phyloP scores from a whole-genome alignment of 2,113 vertebrate species.

The Lepidothrix coronata region DNA sequence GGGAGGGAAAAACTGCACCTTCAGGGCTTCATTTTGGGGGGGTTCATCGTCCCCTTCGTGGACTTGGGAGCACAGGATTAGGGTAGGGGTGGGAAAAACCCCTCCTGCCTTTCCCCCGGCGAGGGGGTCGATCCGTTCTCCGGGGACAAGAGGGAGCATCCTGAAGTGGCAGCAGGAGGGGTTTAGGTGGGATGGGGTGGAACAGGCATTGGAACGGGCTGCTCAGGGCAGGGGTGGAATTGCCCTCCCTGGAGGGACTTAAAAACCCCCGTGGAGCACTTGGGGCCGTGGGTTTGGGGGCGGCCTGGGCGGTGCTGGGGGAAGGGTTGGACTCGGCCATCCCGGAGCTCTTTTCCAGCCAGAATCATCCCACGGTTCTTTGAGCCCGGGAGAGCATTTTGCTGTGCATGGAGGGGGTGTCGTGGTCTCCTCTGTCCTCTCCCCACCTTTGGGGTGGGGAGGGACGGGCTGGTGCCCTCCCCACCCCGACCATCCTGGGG shows the following conservation, averaged over 20 bases:
- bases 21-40: neutral
- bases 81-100: neutral
- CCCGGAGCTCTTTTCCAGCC: neutral
- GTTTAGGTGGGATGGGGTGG: neutral
- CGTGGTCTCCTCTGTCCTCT: no score
- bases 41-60: no score
- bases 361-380: neutral
- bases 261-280: no score
- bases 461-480: rapidly evolving
- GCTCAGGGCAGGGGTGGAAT: neutral
- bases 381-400: neutral
- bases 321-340: rapidly evolving
- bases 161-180: neutral
- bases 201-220: neutral
- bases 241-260: no score
- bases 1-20: rapidly evolving
- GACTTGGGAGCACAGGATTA: neutral
- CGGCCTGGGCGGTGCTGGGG: no score
- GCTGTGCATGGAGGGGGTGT: rapidly evolving
- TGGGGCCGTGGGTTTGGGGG: neutral
- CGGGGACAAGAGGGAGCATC: neutral
- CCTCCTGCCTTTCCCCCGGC: neutral
- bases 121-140: neutral
- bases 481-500: neutral
- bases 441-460: rapidly evolving